A percentile compares a stretch with the other conserved stretches of the same genome.
Evolutionary conservation across 2,797 vertebrate species (phyloP).

Genomic region (Masticophis lateralis): DNA sequence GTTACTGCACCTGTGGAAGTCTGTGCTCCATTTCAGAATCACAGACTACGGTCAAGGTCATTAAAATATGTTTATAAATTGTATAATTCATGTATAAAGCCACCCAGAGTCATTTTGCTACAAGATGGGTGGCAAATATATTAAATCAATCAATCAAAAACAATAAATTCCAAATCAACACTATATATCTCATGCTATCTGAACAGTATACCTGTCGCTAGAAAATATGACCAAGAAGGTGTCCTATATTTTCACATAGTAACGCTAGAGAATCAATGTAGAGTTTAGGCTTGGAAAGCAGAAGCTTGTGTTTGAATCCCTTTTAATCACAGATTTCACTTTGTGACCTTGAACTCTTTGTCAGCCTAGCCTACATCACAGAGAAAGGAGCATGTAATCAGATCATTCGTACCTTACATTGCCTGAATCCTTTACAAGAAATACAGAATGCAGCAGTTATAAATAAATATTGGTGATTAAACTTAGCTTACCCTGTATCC

Average conservation of each 20-base stretch:
- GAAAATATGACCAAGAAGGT: neutral
- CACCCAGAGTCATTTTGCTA: neutral
- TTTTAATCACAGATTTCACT: neutral
- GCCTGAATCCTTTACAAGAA: neutral
- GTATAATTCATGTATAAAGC: neutral
- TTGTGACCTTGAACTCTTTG: neutral
- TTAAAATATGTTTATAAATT: neutral
- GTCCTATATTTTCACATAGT: neutral
- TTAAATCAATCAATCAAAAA: neutral
- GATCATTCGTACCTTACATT: neutral
- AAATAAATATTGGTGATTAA: neutral
- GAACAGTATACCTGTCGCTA: neutral
- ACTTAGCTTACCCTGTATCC: neutral
- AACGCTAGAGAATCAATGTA: neutral
- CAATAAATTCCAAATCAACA: neutral
- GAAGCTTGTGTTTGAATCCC: neutral
- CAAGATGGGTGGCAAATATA: neutral
- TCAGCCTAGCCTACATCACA: neutral
- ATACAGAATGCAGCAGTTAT: neutral
- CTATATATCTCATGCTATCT: neutral
- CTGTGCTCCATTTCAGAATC: neutral
- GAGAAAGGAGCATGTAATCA: neutral
- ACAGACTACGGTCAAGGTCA: neutral
- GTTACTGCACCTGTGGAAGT: neutral
- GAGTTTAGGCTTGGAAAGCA: neutral